Evolutionary conservation across 2,113 vertebrate genomes (phyloP).

Genomic region (Hemiscyllium ocellatum): DNA sequence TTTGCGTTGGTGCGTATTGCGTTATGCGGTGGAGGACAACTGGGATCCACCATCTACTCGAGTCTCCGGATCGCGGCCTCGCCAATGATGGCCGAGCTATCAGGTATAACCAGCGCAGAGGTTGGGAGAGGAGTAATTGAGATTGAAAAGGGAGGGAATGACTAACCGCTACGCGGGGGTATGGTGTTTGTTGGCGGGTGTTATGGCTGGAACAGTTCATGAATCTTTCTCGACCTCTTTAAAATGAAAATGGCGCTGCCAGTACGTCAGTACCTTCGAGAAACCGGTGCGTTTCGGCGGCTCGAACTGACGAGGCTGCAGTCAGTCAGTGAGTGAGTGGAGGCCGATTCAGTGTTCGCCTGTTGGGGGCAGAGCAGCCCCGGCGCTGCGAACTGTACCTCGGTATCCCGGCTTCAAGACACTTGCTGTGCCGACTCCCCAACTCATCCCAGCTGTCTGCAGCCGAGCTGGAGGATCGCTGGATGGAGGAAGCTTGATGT

Average conservation of each 20-base stretch:
- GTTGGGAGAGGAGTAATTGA: background rate
- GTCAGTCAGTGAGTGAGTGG: background rate
- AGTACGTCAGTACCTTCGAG: background rate
- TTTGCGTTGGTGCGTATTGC: background rate
- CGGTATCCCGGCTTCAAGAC: background rate
- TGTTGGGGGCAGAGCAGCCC: background rate
- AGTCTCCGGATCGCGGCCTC: constrained; percentile 23
- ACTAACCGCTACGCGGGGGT: background rate
- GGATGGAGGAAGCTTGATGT: background rate
- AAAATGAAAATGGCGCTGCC: background rate
- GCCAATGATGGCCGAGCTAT: no score
- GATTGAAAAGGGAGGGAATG: background rate
- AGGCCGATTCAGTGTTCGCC: background rate
- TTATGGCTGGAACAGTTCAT: background rate
- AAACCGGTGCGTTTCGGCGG: background rate
- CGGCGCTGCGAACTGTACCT: background rate
- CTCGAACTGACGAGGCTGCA: background rate
- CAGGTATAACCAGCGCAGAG: background rate
- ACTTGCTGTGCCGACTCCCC: background rate
- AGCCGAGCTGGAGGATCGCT: background rate
- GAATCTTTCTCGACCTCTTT: background rate
- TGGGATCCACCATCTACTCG: background rate
- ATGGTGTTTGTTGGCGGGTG: background rate
- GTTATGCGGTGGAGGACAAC: background rate
- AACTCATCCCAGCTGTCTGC: background rate